Evolutionary conservation across 2,113 vertebrate species (phyloP), one percentile per base, ranked within the genome.

Genomic region (Syrrhaptes paradoxus): DNA sequence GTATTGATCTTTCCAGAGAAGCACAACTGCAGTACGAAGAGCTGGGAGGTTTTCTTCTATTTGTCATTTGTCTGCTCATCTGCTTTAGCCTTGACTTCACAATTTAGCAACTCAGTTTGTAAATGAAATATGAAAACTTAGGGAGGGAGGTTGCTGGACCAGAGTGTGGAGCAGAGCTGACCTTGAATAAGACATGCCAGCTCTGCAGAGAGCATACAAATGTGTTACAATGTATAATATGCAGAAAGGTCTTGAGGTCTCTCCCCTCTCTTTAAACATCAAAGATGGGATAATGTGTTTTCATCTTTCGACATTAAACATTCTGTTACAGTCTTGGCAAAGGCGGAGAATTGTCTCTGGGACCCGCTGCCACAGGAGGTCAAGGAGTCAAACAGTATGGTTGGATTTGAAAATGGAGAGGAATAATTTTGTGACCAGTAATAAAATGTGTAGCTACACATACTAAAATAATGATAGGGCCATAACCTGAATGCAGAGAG

Each of bases 221-320:
- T 96, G 73, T 75, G 82, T 58, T 89, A 76, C 57, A 51, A 78
- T 86, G 65, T 83, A 82, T 91, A 91, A 96, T 93, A 94, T 65
- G 85, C 91, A 95, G 87, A 92, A 93, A 95, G 87, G 94, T 94
- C 96, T 85, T 48, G 63, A 95, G 96, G 93, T 93, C 82, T 93
- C 67, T 96, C 66, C 63, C 66, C 80, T 95, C 94, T 89, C 94
- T 93, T 96, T 90, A 90, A 93, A 83, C 95, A 97, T 96, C 95
- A 97, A 96, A 97, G 91, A 94, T 85, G 63, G 61, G 91, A 95
- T 96, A 96, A 95, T 91, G 74, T 88, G 90, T 94, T 97, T 97
- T 96, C 93, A 97, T 96, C 96, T 85, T 91, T 77, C 36, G 6
- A 74, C 92, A 93, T 96, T 95, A 97, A 93, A 97, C 85, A 55